Conservation (phyloP, 2,888 invertebrate genomes). For the Cerastoderma edule region DNA sequence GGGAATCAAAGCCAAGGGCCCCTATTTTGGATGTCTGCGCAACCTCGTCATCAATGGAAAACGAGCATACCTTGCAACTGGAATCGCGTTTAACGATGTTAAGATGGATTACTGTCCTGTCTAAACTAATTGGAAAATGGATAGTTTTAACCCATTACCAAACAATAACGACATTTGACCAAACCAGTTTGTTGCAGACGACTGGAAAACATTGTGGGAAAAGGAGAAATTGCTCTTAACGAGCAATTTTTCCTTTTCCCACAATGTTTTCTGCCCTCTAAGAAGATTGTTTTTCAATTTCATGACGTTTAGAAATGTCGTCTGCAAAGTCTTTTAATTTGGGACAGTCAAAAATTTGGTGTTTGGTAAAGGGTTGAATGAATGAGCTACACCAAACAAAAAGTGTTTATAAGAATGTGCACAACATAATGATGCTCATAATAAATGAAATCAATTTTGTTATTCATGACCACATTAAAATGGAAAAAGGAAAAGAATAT, state of each 20-base stretch:
- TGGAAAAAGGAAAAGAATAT: no score
- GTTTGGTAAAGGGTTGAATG: no score
- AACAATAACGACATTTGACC: neutral
- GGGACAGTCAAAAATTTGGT: no score
- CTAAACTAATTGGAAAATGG: slow-evolving; percentile 83
- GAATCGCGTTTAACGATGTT: slow-evolving; percentile 89
- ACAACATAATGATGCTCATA: no score
- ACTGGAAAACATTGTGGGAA: neutral
- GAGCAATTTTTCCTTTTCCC: slow-evolving; percentile 12
- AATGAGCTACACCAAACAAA: no score
- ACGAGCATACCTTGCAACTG: slow-evolving; percentile 92
- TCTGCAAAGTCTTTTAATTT: no score
- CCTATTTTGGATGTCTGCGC: slow-evolving; percentile 95
- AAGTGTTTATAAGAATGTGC: no score
- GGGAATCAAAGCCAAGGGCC: slow-evolving; percentile 89
- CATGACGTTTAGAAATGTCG: no score
- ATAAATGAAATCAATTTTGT: no score
- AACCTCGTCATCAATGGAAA: slow-evolving; percentile 90
- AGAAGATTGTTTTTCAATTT: no score
- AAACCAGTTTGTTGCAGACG: neutral
- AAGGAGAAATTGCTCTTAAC: neutral
- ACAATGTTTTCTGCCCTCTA: no score
- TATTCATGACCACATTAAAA: no score
- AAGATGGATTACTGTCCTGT: slow-evolving; percentile 92
- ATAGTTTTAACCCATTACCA: neutral